phyloP scores from a whole-genome alignment of 1,140 invertebrate species.

The Diachasma alloeum region DNA sequence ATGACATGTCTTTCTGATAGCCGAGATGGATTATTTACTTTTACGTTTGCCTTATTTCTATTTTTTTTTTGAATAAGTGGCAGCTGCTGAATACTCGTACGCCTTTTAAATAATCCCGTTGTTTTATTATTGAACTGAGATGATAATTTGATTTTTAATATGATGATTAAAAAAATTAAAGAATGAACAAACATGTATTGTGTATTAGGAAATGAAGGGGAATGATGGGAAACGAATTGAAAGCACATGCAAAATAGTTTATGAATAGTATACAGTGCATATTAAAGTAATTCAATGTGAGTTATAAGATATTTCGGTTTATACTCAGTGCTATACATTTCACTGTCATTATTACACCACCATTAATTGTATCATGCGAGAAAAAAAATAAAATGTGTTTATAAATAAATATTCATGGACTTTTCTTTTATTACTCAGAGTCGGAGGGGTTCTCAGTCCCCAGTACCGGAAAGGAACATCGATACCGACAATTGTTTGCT shows the following conservation, averaged over 20 bases:
- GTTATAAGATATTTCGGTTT: constrained; percentile 29
- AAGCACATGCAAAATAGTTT: constrained; percentile 25
- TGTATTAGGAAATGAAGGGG: background rate
- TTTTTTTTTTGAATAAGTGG: background rate
- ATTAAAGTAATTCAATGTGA: constrained; percentile 32
- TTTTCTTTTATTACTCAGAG: too few relatives aligned
- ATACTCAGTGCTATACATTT: constrained; percentile 33
- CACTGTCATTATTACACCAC: constrained; percentile 33
- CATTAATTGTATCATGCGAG: constrained; percentile 33
- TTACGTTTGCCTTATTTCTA: background rate
- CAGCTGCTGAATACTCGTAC: constrained; percentile 3
- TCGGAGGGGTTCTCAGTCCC: too few relatives aligned
- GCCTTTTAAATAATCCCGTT: background rate
- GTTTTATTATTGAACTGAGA: background rate
- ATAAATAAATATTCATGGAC: constrained; percentile 14
- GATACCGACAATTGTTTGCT: too few relatives aligned
- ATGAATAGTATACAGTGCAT: constrained; percentile 27
- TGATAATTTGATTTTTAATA: background rate
- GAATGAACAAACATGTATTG: background rate
- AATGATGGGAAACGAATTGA: constrained; percentile 21
- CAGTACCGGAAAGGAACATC: too few relatives aligned
- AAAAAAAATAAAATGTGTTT: constrained; percentile 31
- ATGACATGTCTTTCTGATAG: background rate
- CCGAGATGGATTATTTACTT: background rate
- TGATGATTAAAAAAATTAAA: background rate